Conservation (phyloP, 2,888 invertebrate species). For the Thecocarcelia acutangulata region DNA sequence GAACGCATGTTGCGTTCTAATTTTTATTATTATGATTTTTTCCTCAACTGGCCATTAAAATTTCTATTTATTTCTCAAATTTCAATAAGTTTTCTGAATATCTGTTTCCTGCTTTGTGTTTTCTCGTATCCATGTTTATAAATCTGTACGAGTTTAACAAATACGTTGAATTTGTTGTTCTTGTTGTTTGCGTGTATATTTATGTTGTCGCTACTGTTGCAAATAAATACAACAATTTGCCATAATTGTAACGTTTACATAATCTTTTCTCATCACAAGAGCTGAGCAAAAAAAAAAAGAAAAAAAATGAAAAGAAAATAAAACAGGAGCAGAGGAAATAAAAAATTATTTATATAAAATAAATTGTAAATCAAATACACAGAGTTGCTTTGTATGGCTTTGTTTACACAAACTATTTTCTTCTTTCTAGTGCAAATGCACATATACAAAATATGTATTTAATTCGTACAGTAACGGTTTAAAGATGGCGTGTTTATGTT, state of each 20-base stretch:
- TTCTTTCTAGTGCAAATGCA: conserved; percentile 8
- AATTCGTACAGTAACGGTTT: background rate
- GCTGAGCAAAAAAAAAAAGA: conserved; percentile 3
- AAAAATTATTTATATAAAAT: conserved; percentile 33
- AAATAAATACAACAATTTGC: conserved; percentile 66
- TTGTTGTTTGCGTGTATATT: conserved; percentile 50
- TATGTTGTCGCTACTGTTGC: conserved; percentile 70
- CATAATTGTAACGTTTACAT: conserved; percentile 71
- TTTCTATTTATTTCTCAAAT: background rate
- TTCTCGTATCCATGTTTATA: background rate
- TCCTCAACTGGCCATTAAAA: no score
- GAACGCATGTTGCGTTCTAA: no score
- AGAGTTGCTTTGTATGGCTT: background rate
- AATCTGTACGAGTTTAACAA: conserved; percentile 12
- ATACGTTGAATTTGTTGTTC: conserved; percentile 27
- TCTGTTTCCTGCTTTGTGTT: background rate
- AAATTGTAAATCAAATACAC: conserved; percentile 44
- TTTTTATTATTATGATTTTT: no score
- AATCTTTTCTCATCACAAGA: conserved; percentile 55
- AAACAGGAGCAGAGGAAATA: background rate
- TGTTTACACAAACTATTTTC: conserved; percentile 26
- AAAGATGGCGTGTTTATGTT: conserved; percentile 7
- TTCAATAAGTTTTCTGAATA: background rate
- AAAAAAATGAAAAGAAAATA: background rate
- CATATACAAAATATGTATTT: background rate